Percentiles rank a stretch among this genome's conserved stretches.
These are phyloP conservation scores for Napeogenes sylphis DNA, from an alignment of 2,888 invertebrate species.

Conservation along the genomic window DNA sequence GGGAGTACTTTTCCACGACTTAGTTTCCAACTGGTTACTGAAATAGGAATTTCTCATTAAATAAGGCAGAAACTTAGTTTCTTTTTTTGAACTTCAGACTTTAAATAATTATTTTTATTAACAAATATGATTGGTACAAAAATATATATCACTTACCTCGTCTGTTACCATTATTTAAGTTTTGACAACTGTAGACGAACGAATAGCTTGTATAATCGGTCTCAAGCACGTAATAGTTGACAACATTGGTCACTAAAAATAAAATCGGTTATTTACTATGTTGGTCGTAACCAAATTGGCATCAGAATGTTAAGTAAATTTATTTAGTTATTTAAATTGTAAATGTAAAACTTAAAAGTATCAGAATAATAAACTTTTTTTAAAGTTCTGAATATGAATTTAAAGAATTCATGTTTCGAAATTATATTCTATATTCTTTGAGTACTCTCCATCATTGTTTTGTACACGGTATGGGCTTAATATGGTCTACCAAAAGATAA, in stretches of 20 bases:
- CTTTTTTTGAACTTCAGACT: neutral
- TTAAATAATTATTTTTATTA: neutral
- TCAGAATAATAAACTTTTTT: too few species aligned
- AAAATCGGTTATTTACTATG: slow-evolving; percentile 4
- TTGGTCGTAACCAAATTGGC: too few species aligned
- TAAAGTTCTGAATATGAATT: too few species aligned
- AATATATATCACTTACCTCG: slow-evolving; percentile 44
- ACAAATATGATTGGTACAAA: slow-evolving; percentile 11
- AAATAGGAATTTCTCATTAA: slow-evolving; percentile 6
- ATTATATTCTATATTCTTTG: too few species aligned
- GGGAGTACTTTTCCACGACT: slow-evolving; percentile 47
- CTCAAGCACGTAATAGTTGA: slow-evolving; percentile 50
- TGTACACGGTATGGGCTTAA: too few species aligned
- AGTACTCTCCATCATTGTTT: too few species aligned
- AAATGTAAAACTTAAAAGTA: too few species aligned
- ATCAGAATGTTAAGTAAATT: too few species aligned
- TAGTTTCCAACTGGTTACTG: slow-evolving; percentile 66
- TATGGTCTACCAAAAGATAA: too few species aligned
- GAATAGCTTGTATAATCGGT: slow-evolving; percentile 60
- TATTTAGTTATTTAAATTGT: too few species aligned
- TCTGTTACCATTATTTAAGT: slow-evolving; percentile 42
- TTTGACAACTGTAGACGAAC: slow-evolving; percentile 56
- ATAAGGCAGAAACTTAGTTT: neutral
- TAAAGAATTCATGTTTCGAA: too few species aligned
- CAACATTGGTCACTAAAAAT: slow-evolving; percentile 39